Percentiles rank a stretch among this genome's conserved stretches.
Conservation (phyloP, 2,113 vertebrate genomes). For the Perccottus glenii region DNA sequence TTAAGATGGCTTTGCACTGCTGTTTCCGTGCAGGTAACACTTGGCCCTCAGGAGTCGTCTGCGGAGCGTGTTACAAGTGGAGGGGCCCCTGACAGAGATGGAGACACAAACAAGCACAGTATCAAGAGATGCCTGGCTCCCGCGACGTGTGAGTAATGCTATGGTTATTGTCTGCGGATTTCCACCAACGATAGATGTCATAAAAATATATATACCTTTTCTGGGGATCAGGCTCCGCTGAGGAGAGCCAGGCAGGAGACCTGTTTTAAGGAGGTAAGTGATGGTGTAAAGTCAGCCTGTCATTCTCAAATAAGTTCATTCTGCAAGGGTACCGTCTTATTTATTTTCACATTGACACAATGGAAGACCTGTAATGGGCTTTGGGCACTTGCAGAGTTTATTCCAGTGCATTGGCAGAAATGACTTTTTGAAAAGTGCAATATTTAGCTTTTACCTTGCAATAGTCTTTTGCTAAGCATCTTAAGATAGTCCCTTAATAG, state of each 20-base stretch:
- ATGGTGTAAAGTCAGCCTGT: conserved; percentile 35
- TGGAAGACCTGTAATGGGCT: conserved; percentile 7
- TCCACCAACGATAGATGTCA: conserved; percentile 63
- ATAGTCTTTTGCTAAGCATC: no score
- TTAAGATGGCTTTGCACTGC: conserved; percentile 75
- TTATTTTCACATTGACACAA: conserved; percentile 5
- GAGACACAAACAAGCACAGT: conserved; percentile 73
- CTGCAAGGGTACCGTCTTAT: neutral
- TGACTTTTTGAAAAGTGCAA: no score
- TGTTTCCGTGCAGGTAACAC: conserved; percentile 61
- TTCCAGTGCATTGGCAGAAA: no score
- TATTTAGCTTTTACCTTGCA: no score
- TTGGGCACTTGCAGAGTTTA: neutral
- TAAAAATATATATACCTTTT: conserved; percentile 64
- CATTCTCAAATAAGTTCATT: neutral
- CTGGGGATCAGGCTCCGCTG: conserved; percentile 25
- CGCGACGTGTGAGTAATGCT: conserved; percentile 64
- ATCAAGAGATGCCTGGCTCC: conserved; percentile 64
- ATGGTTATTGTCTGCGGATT: conserved; percentile 63
- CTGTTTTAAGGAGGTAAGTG: conserved; percentile 45
- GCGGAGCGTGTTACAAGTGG: conserved; percentile 59
- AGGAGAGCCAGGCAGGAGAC: conserved; percentile 40
- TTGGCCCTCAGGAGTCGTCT: conserved; percentile 68
- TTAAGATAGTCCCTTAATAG: no score
- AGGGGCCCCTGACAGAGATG: conserved; percentile 68